Base-by-base conservation (phyloP, 2,888 invertebrate genomes). In the Amiota minor region DNA sequence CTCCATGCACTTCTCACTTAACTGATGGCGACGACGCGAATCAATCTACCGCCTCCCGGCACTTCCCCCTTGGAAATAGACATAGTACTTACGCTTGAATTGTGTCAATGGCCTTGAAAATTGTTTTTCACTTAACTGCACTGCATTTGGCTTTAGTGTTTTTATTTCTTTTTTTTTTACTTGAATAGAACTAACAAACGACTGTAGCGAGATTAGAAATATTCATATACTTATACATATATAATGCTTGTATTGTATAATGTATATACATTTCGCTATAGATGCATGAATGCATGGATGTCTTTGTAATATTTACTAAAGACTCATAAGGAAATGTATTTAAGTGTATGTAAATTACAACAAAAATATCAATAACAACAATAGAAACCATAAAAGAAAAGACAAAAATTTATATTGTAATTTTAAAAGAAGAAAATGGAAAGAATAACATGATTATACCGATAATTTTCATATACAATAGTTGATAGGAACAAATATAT, bases 101-200 rank as follows among this genome's bases (percentile, higher is more conserved):
- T 83, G 81, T 85, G 85, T 81, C 85, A 83, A 82, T 82, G 84
- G 83, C 83, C 83, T 85, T 83, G 83, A 85, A 85, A 83, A 82
- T 85, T 83, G 81, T 85, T 80, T 83, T 83, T 76, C 85, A 76
- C 79, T 84, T 35, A 35, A 35, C 35, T 35, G 35, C 35, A 35
- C 35, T 35, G 35, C 35, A 35, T 35, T 35, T 35, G 2, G 35
- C 35, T 35, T 35, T 35, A 35, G 35, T 8, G 23, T 23, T 23
- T 1, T 23, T 23, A 2, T 1, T 23, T 1, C 3, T 23, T 23
- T 35, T 35, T 35, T 35, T 35, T 35, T 35, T 35, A 35, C 35
- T 35, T 35, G 35, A 35, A 35, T 35, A 35, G 35, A 35, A 35
- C 35, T 35, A 35, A 35, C 35, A 6, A 35, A 35, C 6, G 35